Evolutionary conservation across 1,140 invertebrate genomes (phyloP).

Genomic region (Globodera ellingtonae): DNA sequence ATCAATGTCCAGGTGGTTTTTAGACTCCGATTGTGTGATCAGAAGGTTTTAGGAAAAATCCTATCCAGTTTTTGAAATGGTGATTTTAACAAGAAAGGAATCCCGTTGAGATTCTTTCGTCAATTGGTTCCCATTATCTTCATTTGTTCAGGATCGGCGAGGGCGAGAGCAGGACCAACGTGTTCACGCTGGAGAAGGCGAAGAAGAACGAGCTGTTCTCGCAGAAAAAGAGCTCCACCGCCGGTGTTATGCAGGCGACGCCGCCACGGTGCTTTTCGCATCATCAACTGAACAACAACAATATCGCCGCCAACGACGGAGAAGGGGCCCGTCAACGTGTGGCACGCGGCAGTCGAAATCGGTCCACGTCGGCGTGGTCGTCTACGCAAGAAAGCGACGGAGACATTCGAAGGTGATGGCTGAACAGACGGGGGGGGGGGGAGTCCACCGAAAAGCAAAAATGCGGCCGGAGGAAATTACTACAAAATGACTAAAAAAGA

Average conservation of each 20-base stretch:
- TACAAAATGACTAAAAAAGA: neutral
- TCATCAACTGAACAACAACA: constrained; percentile 15
- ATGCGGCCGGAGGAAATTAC: too few species aligned
- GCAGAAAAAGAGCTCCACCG: constrained; percentile 19
- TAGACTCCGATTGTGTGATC: neutral
- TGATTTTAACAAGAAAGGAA: neutral
- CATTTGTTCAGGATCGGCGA: constrained; percentile 46
- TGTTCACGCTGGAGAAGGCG: constrained; percentile 45
- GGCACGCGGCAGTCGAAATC: neutral
- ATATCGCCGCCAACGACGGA: neutral
- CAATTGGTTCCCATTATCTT: neutral
- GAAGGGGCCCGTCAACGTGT: neutral
- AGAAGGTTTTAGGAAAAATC: too few species aligned
- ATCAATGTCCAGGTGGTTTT: neutral
- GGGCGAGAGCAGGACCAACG: constrained; percentile 43
- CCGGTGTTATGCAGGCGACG: neutral
- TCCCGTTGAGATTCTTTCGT: neutral
- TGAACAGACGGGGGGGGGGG: neutral
- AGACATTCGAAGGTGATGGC: neutral
- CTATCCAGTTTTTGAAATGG: neutral
- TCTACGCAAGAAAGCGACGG: neutral
- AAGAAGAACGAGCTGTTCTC: constrained; percentile 44
- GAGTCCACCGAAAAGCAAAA: too few species aligned
- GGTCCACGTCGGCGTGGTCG: neutral
- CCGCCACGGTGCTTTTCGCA: constrained; percentile 25